A percentile compares a stretch with the other conserved stretches of the same genome.
Evolutionary conservation across 2,888 invertebrate species (phyloP).

Genomic region (Nasonovia ribisnigri): DNA sequence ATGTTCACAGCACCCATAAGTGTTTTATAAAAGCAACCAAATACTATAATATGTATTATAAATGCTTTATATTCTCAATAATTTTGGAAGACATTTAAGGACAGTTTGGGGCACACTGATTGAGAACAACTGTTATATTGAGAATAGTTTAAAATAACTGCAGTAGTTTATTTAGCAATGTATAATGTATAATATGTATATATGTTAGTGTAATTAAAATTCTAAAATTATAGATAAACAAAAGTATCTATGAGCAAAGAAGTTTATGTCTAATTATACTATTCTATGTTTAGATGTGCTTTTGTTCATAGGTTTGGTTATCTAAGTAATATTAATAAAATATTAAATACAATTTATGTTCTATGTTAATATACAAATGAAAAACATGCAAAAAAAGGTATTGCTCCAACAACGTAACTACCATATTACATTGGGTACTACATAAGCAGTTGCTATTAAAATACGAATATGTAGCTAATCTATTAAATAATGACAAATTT

Average conservation of each 20-base stretch:
- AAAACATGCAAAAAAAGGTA: slow-evolving; percentile 36
- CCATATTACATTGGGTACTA: background rate
- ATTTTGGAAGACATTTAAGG: no score
- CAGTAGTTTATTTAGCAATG: slow-evolving; percentile 5
- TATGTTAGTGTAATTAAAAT: background rate
- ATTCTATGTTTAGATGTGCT: slow-evolving; percentile 14
- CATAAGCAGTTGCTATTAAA: background rate
- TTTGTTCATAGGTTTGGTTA: slow-evolving; percentile 43
- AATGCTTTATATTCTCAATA: no score
- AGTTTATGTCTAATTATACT: background rate
- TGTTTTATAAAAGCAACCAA: no score
- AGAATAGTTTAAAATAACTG: background rate
- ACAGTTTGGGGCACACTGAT: no score
- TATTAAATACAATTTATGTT: background rate
- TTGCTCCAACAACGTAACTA: background rate
- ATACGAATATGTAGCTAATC: background rate
- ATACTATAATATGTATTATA: no score
- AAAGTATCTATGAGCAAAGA: slow-evolving; percentile 16
- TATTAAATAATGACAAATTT: slow-evolving; percentile 6
- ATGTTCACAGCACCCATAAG: no score
- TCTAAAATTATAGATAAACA: background rate
- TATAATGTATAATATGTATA: background rate
- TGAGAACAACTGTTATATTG: no score
- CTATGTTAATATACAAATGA: background rate
- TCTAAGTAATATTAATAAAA: background rate